Evolutionary conservation across 2,888 invertebrate genomes (phyloP).

Genomic region (Vesta saturnalis): DNA sequence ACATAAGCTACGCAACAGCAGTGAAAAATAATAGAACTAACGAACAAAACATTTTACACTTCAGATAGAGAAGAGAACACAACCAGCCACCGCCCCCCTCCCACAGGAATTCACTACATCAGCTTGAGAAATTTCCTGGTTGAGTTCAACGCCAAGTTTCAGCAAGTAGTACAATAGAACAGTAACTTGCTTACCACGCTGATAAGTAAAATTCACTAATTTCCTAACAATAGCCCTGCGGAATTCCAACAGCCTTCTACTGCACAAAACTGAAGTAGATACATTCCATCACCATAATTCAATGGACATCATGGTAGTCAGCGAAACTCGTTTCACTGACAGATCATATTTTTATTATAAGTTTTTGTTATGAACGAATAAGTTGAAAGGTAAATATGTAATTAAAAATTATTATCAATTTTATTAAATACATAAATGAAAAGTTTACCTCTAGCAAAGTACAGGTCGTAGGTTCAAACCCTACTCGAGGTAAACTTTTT

Average conservation of each 20-base stretch:
- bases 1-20: too few relatives aligned
- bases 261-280: slow-evolving; percentile 20
- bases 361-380: too few relatives aligned
- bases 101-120: neutral
- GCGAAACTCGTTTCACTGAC: slow-evolving; percentile 38
- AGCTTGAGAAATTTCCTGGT: neutral
- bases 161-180: slow-evolving; percentile 5
- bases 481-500: too few relatives aligned
- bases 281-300: slow-evolving; percentile 15
- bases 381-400: too few relatives aligned
- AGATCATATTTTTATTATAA: too few relatives aligned
- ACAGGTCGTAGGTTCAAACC: too few relatives aligned
- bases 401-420: too few relatives aligned
- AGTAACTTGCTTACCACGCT: neutral
- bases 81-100: neutral
- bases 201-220: slow-evolving; percentile 8
- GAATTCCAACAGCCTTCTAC: slow-evolving; percentile 28
- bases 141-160: neutral
- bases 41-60: neutral
- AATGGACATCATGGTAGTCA: slow-evolving; percentile 37
- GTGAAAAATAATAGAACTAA: too few relatives aligned
- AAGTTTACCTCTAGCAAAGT: too few relatives aligned
- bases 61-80: neutral
- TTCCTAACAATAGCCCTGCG: slow-evolving; percentile 9
- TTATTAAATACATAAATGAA: too few relatives aligned